A percentile compares a stretch with the other conserved stretches of the same genome.
Evolutionary conservation across 2,888 invertebrate species (phyloP).

Genomic region (Polymixis lichenea): DNA sequence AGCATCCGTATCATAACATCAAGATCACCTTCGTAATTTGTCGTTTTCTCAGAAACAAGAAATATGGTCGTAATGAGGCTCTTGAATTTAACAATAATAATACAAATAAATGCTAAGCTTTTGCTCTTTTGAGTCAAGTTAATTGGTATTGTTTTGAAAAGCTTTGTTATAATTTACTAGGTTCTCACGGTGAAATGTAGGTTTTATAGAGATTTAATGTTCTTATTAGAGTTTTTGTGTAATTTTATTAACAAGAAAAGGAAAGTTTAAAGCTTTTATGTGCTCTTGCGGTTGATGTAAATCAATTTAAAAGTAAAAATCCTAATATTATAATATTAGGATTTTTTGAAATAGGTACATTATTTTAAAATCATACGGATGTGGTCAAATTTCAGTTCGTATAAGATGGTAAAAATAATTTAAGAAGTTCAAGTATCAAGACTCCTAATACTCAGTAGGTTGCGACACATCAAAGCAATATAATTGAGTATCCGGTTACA

Average conservation of each 20-base stretch:
- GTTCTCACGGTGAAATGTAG: slow-evolving; percentile 59
- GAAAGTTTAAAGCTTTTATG: slow-evolving; percentile 28
- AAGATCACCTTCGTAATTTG: slow-evolving; percentile 85
- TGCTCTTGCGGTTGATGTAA: slow-evolving; percentile 41
- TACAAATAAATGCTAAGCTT: slow-evolving; percentile 61
- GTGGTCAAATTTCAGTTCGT: neutral
- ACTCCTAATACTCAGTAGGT: neutral
- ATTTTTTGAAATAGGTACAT: neutral
- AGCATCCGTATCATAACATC: slow-evolving; percentile 74
- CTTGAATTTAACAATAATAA: slow-evolving; percentile 62
- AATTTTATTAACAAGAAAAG: slow-evolving; percentile 23
- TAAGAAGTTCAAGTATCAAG: slow-evolving; percentile 41
- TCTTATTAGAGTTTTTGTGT: slow-evolving; percentile 13
- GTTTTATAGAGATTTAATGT: neutral
- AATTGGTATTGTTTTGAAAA: slow-evolving; percentile 72
- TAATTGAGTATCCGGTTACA: slow-evolving; percentile 69
- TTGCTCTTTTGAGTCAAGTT: slow-evolving; percentile 62
- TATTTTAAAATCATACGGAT: neutral
- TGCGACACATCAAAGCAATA: slow-evolving; percentile 36
- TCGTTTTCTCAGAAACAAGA: slow-evolving; percentile 81
- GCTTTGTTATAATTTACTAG: slow-evolving; percentile 56
- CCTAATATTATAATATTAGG: no score
- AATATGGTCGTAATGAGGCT: slow-evolving; percentile 75
- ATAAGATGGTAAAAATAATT: neutral
- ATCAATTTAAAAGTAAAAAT: slow-evolving; percentile 43